Base-by-base conservation (phyloP, 92 coral and sea anemone genomes). In the Ricordea florida region DNA sequence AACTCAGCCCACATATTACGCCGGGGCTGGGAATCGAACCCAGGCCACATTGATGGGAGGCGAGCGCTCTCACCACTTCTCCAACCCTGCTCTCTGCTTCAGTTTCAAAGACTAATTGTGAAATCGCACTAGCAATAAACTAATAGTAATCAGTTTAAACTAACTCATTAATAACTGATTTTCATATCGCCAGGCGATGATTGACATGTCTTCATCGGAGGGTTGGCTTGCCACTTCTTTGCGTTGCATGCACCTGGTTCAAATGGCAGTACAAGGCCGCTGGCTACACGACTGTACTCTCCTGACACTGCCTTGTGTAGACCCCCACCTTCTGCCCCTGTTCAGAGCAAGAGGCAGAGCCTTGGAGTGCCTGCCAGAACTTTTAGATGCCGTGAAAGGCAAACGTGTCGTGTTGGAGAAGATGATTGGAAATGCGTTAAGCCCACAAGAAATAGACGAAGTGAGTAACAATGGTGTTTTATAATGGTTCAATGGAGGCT, bases 181-280 rank as follows among this genome's bases (percentile, higher is more conserved):
- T 9, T 27, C 16, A 51, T 35, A 17, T 24, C 64, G 13, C 8
- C 65, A 94, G 98, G 98, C 98, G 14, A 94, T 94, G 98, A 80
- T 96, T 34, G 99, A 96, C 81, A 83, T 92, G n/a, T 89, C 93
- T 3, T 96, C 99, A 24, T 96, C 93, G 35, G 93, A 86, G 44
- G 99, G 99, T 7, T 96, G 99, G 97, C 82, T 96, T 6, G 93
- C 97, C 0, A 96, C 99, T 16, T 74, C 85, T 1, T 83, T 96
- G 1, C 99, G 91, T 24, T 82, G 76, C 42, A 96, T 92, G 97
- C 89, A 92, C 71, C 63, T 96, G 10, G 88, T 92, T 0, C 99
- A 96, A 79, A 96, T 96, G 99, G 90, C 89, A n/a, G 74, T 96
- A 8, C 99, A 96, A 53, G 96, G 89, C 7, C 92, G 97, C 24